phyloP scores from a whole-genome alignment of 2,888 invertebrate species.

The Aelia acuminata region DNA sequence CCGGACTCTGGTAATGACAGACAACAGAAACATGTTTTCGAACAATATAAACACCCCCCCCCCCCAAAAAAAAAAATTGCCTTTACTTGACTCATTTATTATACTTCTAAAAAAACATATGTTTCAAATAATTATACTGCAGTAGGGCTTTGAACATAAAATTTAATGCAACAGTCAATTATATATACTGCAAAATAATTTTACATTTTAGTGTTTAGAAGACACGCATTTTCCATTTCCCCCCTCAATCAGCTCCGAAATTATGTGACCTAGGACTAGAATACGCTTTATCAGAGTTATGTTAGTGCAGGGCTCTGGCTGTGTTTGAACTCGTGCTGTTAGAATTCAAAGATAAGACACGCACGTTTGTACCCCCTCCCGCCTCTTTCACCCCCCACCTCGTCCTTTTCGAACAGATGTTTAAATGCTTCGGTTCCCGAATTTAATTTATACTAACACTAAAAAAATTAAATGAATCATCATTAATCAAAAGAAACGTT shows the following conservation, averaged over 20 bases:
- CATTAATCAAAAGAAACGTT: too few species aligned
- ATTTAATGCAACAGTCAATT: not conserved
- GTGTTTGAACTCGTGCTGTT: constrained; percentile 12
- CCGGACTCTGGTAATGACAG: too few species aligned
- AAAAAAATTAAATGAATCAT: too few species aligned
- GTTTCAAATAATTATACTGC: too few species aligned
- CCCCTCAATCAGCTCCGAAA: not conserved
- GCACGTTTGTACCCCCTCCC: not conserved
- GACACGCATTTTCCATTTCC: not conserved
- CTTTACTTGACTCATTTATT: too few species aligned
- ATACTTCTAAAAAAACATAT: too few species aligned
- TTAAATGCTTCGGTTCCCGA: not conserved
- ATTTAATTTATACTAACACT: too few species aligned
- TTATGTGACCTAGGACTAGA: not conserved
- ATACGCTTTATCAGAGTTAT: not conserved
- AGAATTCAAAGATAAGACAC: not conserved
- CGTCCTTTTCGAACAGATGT: not conserved
- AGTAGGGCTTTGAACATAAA: too few species aligned
- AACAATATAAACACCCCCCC: too few species aligned
- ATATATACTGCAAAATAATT: not conserved
- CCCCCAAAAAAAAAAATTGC: too few species aligned
- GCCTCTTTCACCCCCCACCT: not conserved
- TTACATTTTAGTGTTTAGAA: too few species aligned
- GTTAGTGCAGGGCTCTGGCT: not conserved
- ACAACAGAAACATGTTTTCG: too few species aligned